These are phyloP conservation scores for Bilobella aurantiaca DNA, from an alignment of 1,140 invertebrate genomes.

Conservation along the genomic window DNA sequence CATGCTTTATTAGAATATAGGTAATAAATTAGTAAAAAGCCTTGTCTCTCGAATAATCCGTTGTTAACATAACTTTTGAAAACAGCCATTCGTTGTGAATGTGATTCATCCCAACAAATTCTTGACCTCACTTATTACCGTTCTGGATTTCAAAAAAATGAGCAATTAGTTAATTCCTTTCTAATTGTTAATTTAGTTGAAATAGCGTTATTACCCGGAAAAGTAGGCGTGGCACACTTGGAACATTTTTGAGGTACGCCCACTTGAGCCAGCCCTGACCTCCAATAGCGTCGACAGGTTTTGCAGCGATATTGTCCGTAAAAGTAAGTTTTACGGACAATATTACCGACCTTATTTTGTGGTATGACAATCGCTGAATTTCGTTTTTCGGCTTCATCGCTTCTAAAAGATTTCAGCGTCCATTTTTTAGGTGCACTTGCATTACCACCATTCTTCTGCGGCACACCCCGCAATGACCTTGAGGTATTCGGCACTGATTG, in stretches of 20 bases:
- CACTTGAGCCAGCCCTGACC: neutral
- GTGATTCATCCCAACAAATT: too few species aligned
- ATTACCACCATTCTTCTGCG: too few species aligned
- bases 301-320: conserved; percentile 4
- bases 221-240: conserved; percentile 2
- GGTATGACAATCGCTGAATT: neutral
- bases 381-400: neutral
- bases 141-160: neutral
- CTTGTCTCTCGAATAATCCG: neutral
- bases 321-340: neutral
- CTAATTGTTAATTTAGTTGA: neutral
- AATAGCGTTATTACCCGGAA: conserved; percentile 1
- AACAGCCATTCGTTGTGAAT: neutral
- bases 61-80: neutral
- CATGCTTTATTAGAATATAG: neutral
- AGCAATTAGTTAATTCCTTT: neutral
- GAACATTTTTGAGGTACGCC: conserved; percentile 2
- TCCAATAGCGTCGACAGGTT: neutral
- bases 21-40: neutral
- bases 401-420: neutral
- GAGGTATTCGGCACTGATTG: neutral
- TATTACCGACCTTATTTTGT: neutral
- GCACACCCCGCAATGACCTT: too few species aligned
- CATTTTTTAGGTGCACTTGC: neutral
- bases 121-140: too few species aligned